Percentiles rank a stretch among this genome's conserved stretches.
Conservation (phyloP, 2,888 invertebrate genomes). For the Lepeophtheirus nordmannii region DNA sequence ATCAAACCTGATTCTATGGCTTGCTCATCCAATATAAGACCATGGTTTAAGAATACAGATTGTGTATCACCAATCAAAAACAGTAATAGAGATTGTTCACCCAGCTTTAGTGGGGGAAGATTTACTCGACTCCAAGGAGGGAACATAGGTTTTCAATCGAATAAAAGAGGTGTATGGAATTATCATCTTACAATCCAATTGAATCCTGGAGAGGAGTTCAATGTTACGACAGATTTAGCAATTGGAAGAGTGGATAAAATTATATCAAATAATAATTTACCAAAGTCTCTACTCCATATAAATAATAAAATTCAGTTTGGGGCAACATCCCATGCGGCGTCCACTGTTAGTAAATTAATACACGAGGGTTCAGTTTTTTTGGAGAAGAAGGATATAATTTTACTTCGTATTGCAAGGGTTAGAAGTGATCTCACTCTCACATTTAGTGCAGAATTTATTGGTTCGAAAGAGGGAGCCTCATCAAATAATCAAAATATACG, state of each 20-base stretch:
- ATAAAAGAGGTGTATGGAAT: neutral
- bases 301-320: neutral
- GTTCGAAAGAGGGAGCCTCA: too few species aligned
- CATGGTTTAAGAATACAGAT: neutral
- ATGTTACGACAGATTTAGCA: neutral
- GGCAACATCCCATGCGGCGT: too few species aligned
- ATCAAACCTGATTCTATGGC: neutral
- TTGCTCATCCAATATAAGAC: neutral
- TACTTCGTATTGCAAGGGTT: too few species aligned
- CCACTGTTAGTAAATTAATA: too few species aligned
- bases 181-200: neutral
- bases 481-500: too few species aligned
- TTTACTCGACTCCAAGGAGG: neutral
- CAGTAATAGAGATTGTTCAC: neutral
- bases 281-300: neutral
- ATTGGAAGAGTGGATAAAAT: neutral
- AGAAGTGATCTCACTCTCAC: too few species aligned
- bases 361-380: too few species aligned
- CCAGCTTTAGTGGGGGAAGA: neutral
- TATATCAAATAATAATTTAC: neutral
- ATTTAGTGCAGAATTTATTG: too few species aligned
- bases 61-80: neutral
- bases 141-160: neutral
- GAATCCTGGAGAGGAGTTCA: neutral
- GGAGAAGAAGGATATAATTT: too few species aligned